Base-by-base conservation (phyloP, 2,888 invertebrate species). In the Abrostola triplasia region DNA sequence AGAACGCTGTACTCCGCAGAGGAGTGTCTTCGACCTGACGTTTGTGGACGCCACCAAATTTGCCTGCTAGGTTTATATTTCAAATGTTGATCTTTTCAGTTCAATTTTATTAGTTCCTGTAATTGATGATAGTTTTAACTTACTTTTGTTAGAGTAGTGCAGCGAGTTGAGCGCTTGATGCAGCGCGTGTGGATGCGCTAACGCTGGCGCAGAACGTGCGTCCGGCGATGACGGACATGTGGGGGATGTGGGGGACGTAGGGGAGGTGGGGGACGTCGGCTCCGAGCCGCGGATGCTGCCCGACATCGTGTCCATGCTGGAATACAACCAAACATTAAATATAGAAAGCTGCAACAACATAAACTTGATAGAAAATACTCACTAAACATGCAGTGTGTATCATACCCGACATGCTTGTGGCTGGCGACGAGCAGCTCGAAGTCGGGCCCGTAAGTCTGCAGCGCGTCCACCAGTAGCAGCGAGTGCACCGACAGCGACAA, bases 361-460 rank as follows among this genome's bases (percentile, higher is more conserved):
- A 24, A 24, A 24, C 24, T 24, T 24, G 24, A 24, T 2, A 24
- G 4, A 2, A 24, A 24, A 24, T 24, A n/a, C 6, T 13, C 36
- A 0, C 12, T 12, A 40, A 24, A 37, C 36, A n/a, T 53, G 1
- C 24, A 24, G 24, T 24, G 24, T 24, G 24, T 10, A 48, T 6
- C 92, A 86, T 81, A 97, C 97, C 98, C 97, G 36, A 99, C 97
- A 90, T 98, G 98, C 85, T 98, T 98, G 90, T 99, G 99, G 88
- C 98, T 99, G 37, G 99, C 99, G 12, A 99, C 96, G 8, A 99
- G 95, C 56, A 99, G 95, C 89, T 99, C 99, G 93, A 98, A 99
- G 95, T 99, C 99, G 0, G 97, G 97, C 0, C 99, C 99, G 90
- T 98, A 98, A 12, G 98, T 98, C 92, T 99, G 99, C 88, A 99